Percentiles rank a stretch among this genome's conserved stretches.
phyloP scores from a whole-genome alignment of 2,797 vertebrate species.

The Coregonus suidteri region DNA sequence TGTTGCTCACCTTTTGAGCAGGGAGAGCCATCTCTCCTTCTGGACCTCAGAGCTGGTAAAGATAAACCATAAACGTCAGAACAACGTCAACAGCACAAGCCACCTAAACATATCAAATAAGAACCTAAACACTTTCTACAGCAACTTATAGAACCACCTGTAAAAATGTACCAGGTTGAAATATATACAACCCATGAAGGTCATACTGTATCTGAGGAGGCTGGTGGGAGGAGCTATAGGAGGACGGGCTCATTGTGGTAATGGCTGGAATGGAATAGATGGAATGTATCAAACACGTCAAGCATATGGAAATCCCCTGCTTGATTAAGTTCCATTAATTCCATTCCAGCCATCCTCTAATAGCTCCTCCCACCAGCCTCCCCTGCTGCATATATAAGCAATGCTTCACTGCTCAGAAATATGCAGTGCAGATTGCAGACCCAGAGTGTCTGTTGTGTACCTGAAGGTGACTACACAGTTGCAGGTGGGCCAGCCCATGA shows the following conservation, averaged over 20 bases:
- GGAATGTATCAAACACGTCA: too few relatives aligned
- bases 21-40: constrained; percentile 83
- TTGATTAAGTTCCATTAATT: too few relatives aligned
- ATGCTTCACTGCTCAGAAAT: neutral
- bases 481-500: constrained; percentile 88
- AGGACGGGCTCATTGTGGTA: too few relatives aligned
- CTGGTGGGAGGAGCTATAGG: too few relatives aligned
- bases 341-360: too few relatives aligned
- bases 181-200: neutral
- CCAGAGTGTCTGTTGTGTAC: constrained; percentile 60
- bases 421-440: neutral
- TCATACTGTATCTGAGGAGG: too few relatives aligned
- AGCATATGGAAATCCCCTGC: too few relatives aligned
- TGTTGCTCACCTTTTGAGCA: constrained; percentile 78
- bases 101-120: neutral
- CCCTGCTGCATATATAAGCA: too few relatives aligned
- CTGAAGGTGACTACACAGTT: constrained; percentile 86
- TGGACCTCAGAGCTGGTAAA: constrained; percentile 78
- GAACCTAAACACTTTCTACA: neutral
- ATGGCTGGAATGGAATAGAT: too few relatives aligned
- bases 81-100: neutral
- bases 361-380: too few relatives aligned
- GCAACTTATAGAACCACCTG: neutral
- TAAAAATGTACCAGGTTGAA: neutral
- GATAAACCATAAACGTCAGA: neutral